These are phyloP conservation scores for crab-eating macaque (Macaca fascicularis) DNA, from an alignment of 2,113 vertebrate genomes.

Conservation along the genomic window T2T-MFA8v1.1 NC_088388.1:73395501-73396000, in stretches of 20 bases:
- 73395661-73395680: neutral
- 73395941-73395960: neutral
- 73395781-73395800: neutral
- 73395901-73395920: neutral
- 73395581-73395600: neutral
- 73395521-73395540: neutral
- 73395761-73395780: neutral
- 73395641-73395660: neutral
- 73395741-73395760: neutral
- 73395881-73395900: neutral
- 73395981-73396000: neutral
- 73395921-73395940: neutral
- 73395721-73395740: neutral
- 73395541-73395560: neutral
- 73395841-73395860: neutral
- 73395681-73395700: neutral
- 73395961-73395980: neutral
- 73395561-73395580: neutral
- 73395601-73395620: neutral
- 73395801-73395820: neutral
- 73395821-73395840: neutral
- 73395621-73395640: neutral
- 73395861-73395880: neutral
- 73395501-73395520: neutral
- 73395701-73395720: neutral